A percentile compares a stretch with the other conserved stretches of the same genome.
Conservation (phyloP, 2,113 vertebrate species). For the Amphiprion ocellaris region DNA sequence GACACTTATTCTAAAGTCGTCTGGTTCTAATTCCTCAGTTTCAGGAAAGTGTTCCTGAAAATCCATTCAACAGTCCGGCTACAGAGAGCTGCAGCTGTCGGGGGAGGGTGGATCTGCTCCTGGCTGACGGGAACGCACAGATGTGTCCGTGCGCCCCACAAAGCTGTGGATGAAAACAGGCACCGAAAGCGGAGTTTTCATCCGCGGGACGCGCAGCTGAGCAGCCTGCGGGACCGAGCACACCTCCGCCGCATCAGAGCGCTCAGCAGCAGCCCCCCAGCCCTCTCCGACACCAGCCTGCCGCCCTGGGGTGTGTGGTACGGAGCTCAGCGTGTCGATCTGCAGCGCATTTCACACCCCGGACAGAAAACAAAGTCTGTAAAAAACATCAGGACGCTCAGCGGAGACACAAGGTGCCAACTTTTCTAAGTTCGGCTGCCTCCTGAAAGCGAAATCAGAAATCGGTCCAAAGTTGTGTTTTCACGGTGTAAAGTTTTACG, state of each 20-base stretch:
- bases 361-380: not conserved
- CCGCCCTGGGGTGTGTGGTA: no score
- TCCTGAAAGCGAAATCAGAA: not conserved
- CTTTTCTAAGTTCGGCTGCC: not conserved
- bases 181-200: not conserved
- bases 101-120: conserved; percentile 13
- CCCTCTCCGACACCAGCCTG: no score
- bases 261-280: not conserved
- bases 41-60: conserved; percentile 49
- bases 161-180: conserved; percentile 11
- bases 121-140: conserved; percentile 24
- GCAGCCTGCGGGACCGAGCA: conserved; percentile 57
- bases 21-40: conserved; percentile 4
- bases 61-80: conserved; percentile 60
- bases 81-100: not conserved
- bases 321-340: not conserved
- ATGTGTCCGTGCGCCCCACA: no score
- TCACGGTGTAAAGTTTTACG: not conserved
- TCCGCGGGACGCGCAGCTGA: conserved; percentile 43
- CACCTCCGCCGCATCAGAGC: conserved; percentile 73
- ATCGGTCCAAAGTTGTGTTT: not conserved
- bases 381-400: not conserved
- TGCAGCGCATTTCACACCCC: not conserved
- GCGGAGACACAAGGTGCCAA: not conserved
- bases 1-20: not conserved